phyloP scores from a whole-genome alignment of 1,140 invertebrate species.

The Asbolus verrucosus region DNA sequence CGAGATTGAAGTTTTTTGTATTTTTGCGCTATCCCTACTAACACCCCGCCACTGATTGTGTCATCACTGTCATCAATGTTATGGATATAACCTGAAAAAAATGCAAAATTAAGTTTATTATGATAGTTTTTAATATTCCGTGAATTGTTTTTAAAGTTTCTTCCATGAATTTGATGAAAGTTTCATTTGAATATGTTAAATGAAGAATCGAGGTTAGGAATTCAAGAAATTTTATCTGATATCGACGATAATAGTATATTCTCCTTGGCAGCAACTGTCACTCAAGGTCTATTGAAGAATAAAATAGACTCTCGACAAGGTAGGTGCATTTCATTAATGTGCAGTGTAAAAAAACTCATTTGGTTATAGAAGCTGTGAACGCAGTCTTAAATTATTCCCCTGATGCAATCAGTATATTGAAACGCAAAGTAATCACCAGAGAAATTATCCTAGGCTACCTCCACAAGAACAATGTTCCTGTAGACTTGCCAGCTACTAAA shows the following conservation, averaged over 20 bases:
- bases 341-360: constrained; percentile 9
- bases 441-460: constrained; percentile 67
- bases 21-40: too few relatives aligned
- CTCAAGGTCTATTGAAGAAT: constrained; percentile 60
- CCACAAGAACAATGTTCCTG: constrained; percentile 61
- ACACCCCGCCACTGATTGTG: too few relatives aligned
- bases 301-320: constrained; percentile 55
- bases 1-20: too few relatives aligned
- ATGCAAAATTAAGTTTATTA: too few relatives aligned
- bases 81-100: too few relatives aligned
- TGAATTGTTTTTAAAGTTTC: too few relatives aligned
- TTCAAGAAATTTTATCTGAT: constrained; percentile 55
- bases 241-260: constrained; percentile 56
- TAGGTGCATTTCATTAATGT: constrained; percentile 43
- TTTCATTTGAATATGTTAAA: constrained; percentile 45
- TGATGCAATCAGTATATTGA: constrained; percentile 63
- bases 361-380: constrained; percentile 66
- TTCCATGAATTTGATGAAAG: too few relatives aligned
- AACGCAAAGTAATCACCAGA: constrained; percentile 65
- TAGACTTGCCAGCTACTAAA: constrained; percentile 66
- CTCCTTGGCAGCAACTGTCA: constrained; percentile 58
- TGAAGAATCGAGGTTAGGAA: constrained; percentile 42
- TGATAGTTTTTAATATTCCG: too few relatives aligned
- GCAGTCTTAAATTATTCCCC: constrained; percentile 64
- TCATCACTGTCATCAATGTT: too few relatives aligned